Base-by-base conservation (phyloP, 1,140 invertebrate species). In the Bombus impatiens region DNA sequence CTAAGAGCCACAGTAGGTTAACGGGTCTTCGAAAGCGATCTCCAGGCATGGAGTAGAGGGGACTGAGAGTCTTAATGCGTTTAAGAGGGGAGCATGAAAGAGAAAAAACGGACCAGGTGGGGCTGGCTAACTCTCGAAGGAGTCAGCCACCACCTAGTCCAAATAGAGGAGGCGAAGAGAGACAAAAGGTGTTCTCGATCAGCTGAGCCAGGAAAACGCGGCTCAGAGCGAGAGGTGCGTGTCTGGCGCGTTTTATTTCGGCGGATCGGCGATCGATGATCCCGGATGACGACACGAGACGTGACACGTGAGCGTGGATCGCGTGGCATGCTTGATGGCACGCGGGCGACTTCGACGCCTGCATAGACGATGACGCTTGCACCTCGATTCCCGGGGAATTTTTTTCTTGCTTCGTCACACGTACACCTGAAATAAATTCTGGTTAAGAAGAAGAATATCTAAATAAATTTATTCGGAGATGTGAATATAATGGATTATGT, bases 1-100 rank as follows among this genome's bases (percentile, higher is more conserved):
- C 94, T 95, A 93, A 78, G 88, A 74, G 84, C 88, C 90, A 87
- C 91, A 94, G 93, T 95, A 93, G 94, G 94, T 95, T 95, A 95
- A 94, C 94, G 92, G 94, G 94, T 94, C 94, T 93, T 88, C 80
- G 89, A 91, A 91, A 91, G 90, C 68, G 85, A 86, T 86, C 88
- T 90, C 89, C 82, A 87, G 78, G 42, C 32, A 71, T 44, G 68
- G 44, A 67, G 71, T 79, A 65, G 81, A 85, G 82, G 78, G 79
- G 82, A 72, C 65, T 40, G 57, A 32, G 57, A 44, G 47, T 62
- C 76, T 65, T 35, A 15, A 35, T 35, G 32, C 67, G 62, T 62
- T 78, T 67, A 53, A 68, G 71, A 81, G 74, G 83, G 86, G 87
- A 87, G 88, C 86, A 87, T 87, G 83, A 88, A 86, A 89, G 87